These are phyloP conservation scores for Bettongia penicillata DNA, from an alignment of 2,113 vertebrate species.

Conservation along the genomic window DNA sequence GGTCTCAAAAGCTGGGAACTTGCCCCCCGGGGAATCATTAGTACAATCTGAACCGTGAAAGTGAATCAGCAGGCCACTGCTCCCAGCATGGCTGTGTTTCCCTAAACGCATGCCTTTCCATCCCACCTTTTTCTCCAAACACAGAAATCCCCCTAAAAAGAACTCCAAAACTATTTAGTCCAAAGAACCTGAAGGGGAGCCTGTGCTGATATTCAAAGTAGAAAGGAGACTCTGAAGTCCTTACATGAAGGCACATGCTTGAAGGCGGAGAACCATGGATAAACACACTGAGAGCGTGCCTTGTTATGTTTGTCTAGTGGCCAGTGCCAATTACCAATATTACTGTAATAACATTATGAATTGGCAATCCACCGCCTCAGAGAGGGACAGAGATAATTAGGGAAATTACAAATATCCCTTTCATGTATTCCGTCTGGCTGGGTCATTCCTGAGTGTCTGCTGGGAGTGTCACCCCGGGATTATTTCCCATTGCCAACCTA, in stretches of 20 bases:
- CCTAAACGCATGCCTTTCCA: neutral
- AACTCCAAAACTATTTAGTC: neutral
- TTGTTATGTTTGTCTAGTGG: constrained; percentile 62
- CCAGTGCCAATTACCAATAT: constrained; percentile 67
- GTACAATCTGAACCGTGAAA: neutral
- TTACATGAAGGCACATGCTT: constrained; percentile 60
- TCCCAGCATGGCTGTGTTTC: neutral
- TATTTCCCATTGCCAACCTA: neutral
- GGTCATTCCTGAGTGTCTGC: neutral
- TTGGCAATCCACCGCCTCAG: constrained; percentile 58
- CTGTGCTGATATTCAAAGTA: neutral
- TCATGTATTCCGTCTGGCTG: constrained; percentile 29
- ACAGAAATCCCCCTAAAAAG: neutral
- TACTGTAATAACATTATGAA: constrained; percentile 60
- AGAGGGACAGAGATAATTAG: constrained; percentile 33
- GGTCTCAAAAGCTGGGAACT: neutral
- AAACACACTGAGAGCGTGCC: constrained; percentile 63
- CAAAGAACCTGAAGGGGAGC: neutral
- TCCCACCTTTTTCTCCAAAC: neutral
- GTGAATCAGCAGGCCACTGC: neutral
- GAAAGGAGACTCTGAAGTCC: neutral
- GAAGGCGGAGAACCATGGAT: constrained; percentile 66
- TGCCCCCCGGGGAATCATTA: neutral
- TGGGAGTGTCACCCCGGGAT: neutral
- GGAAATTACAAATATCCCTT: constrained; percentile 43